These are phyloP conservation scores for Chrysoperla carnea DNA, from an alignment of 1,140 invertebrate species.

Conservation along the genomic window DNA sequence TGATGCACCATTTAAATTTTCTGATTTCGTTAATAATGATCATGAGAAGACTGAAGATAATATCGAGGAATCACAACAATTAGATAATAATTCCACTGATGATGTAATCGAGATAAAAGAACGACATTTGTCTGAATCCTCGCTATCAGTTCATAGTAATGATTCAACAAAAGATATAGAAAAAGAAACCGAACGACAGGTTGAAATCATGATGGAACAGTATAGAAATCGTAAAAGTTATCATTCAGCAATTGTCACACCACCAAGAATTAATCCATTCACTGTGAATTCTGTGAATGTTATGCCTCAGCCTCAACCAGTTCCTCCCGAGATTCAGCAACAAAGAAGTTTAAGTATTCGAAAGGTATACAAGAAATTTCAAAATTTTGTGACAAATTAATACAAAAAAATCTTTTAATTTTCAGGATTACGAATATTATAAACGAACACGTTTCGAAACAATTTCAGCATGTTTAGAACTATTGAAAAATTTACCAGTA, in stretches of 20 bases:
- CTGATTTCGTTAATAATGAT: constrained; percentile 22
- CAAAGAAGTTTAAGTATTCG: constrained; percentile 58
- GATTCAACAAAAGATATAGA: too few relatives aligned
- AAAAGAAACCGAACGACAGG: constrained; percentile 10
- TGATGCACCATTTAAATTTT: constrained; percentile 5
- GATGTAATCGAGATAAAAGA: too few relatives aligned
- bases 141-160: too few relatives aligned
- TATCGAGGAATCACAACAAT: constrained; percentile 1
- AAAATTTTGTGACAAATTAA: constrained; percentile 1
- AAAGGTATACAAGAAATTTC: constrained; percentile 34
- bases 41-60: constrained; percentile 1
- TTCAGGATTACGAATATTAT: constrained; percentile 34
- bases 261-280: constrained; percentile 23
- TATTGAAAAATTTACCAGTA: constrained; percentile 31
- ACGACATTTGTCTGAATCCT: too few relatives aligned
- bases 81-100: too few relatives aligned
- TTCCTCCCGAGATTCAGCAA: constrained; percentile 53
- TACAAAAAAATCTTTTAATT: constrained; percentile 3
- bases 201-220: constrained; percentile 10
- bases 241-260: constrained; percentile 8
- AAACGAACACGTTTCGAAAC: constrained; percentile 34
- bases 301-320: constrained; percentile 32
- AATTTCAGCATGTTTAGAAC: constrained; percentile 35
- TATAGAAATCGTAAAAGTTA: constrained; percentile 15
- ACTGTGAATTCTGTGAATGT: constrained; percentile 27